phyloP scores from a whole-genome alignment of 2,888 invertebrate genomes.

The Neoascia interrupta region DNA sequence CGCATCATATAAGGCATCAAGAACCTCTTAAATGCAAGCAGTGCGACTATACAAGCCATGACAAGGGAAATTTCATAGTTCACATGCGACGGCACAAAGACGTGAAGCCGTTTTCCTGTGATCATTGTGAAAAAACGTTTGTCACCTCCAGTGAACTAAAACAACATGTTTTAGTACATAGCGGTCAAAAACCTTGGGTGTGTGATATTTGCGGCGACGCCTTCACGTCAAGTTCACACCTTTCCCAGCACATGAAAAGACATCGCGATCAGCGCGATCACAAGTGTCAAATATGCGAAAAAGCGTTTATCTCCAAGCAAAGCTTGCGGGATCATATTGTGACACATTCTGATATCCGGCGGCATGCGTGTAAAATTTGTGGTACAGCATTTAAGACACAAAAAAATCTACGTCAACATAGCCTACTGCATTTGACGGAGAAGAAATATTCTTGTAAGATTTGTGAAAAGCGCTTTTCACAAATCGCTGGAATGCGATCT shows the following conservation, averaged over 20 bases:
- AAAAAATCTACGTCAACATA: constrained; percentile 41
- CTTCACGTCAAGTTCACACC: constrained; percentile 14
- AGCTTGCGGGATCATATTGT: constrained; percentile 42
- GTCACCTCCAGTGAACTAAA: constrained; percentile 47
- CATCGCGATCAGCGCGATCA: constrained; percentile 50
- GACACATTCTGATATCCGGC: constrained; percentile 39
- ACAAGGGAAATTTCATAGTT: constrained; percentile 38
- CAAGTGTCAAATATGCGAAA: constrained; percentile 38
- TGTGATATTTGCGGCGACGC: constrained; percentile 48
- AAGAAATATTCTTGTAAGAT: constrained; percentile 51
- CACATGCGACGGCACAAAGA: constrained; percentile 57
- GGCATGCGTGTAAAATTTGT: constrained; percentile 42
- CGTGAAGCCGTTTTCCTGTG: constrained; percentile 33
- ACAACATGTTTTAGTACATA: constrained; percentile 39
- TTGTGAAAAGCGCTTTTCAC: constrained; percentile 44
- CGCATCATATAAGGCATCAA: constrained; percentile 46
- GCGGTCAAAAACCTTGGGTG: constrained; percentile 37
- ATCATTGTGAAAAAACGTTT: constrained; percentile 39
- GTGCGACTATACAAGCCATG: constrained; percentile 41
- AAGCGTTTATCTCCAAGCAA: constrained; percentile 36
- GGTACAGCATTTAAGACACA: constrained; percentile 51
- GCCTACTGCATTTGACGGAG: constrained; percentile 34
- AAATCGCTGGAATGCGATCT: constrained; percentile 42
- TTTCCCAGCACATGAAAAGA: constrained; percentile 45
- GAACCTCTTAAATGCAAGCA: constrained; percentile 46